Evolutionary conservation across 2,113 vertebrate species (phyloP).

Genomic region (Rhipidura dahli): DNA sequence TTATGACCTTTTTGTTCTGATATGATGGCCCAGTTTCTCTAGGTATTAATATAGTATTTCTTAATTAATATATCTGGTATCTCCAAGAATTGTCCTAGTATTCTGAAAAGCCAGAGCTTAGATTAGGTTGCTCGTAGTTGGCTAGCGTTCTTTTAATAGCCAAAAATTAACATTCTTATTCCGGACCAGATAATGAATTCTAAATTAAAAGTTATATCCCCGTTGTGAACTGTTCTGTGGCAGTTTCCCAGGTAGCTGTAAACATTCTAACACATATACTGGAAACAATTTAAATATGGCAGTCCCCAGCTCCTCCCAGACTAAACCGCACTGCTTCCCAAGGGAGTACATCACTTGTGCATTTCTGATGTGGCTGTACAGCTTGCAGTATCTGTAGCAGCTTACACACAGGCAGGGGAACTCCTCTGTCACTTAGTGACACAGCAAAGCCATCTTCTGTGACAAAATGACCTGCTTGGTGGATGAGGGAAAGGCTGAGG

Average conservation of each 20-base stretch:
- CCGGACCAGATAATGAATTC: not conserved
- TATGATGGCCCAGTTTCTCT: not conserved
- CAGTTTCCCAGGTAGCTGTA: not conserved
- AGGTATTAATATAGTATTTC: not conserved
- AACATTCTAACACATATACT: not conserved
- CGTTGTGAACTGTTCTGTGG: not conserved
- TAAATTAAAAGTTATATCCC: not conserved
- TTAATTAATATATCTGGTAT: not conserved
- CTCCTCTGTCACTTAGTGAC: not conserved
- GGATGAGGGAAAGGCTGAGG: not conserved
- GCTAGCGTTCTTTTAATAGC: not conserved
- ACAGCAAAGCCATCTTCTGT: not conserved
- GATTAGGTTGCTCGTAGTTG: not conserved
- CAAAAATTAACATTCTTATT: not conserved
- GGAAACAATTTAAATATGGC: not conserved
- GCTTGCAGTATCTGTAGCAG: not conserved
- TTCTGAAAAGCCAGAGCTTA: not conserved
- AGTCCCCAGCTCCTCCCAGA: not conserved
- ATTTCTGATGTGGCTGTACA: not conserved
- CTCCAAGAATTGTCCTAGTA: not conserved
- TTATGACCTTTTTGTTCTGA: not conserved
- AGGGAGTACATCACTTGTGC: not conserved
- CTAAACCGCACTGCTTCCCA: not conserved
- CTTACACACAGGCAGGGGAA: not conserved
- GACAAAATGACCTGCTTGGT: not conserved